Evolutionary conservation across 2,113 vertebrate genomes (phyloP).

Genomic region (Camelus dromedarius): DNA sequence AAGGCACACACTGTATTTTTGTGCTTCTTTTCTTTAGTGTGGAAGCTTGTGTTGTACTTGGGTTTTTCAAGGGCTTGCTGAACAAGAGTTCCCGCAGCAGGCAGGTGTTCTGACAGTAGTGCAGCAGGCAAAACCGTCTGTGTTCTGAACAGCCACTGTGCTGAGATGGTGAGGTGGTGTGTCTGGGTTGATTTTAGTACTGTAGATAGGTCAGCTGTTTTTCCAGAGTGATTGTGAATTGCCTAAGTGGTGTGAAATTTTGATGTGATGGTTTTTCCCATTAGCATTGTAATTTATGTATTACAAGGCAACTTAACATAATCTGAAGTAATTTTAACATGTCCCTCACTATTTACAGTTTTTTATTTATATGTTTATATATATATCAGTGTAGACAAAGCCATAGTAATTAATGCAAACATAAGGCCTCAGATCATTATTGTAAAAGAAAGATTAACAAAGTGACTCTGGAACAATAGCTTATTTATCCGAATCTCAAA

Average conservation of each 20-base stretch:
- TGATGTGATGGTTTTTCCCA: neutral
- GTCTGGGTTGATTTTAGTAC: neutral
- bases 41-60: constrained; percentile 34
- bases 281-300: constrained; percentile 23
- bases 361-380: constrained; percentile 48
- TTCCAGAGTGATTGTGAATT: constrained; percentile 52
- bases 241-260: neutral
- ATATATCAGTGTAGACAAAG: constrained; percentile 59
- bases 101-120: neutral
- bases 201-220: constrained; percentile 16
- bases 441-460: constrained; percentile 35
- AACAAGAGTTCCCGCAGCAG: neutral
- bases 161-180: neutral
- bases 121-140: neutral
- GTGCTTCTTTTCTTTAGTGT: constrained; percentile 53
- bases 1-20: constrained; percentile 32
- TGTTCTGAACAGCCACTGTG: neutral
- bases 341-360: constrained; percentile 34
- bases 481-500: constrained; percentile 42
- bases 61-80: constrained; percentile 20
- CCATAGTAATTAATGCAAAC: constrained; percentile 48
- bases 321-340: constrained; percentile 65
- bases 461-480: constrained; percentile 53
- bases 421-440: constrained; percentile 5
- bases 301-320: constrained; percentile 39